Percentiles rank a stretch among this genome's conserved stretches.
phyloP scores from a whole-genome alignment of 1,140 invertebrate species.

The Sipha flava region DNA sequence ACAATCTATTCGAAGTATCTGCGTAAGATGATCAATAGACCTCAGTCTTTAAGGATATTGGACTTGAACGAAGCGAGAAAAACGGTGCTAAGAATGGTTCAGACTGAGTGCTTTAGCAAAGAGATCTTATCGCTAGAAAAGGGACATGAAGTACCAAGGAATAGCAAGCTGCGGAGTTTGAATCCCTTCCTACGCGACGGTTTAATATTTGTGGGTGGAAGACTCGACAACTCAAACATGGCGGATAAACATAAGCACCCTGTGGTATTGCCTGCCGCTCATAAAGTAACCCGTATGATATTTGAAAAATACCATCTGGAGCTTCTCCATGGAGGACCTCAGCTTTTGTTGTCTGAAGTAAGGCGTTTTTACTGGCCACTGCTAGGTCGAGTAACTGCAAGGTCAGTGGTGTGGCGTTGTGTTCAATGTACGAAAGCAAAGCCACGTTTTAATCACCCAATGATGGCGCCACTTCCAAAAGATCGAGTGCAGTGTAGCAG shows the following conservation, averaged over 20 bases:
- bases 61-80: neutral
- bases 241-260: neutral
- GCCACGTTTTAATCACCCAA: too few species aligned
- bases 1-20: neutral
- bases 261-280: neutral
- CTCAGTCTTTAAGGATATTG: neutral
- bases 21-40: neutral
- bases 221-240: neutral
- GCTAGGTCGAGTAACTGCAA: too few species aligned
- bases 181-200: too few species aligned
- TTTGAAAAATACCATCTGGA: neutral
- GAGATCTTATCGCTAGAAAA: neutral
- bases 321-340: neutral
- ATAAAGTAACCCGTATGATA: neutral
- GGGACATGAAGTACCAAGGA: neutral
- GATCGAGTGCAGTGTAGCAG: too few species aligned
- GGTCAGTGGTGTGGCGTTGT: too few species aligned
- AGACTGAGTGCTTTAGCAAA: neutral
- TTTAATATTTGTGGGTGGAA: neutral
- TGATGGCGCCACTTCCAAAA: too few species aligned
- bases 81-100: constrained; percentile 18
- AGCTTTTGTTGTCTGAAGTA: neutral
- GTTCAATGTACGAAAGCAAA: too few species aligned
- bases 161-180: too few species aligned
- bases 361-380: too few species aligned